phyloP scores from a whole-genome alignment of 1,140 invertebrate species.

The Chironomus striatipennis region DNA sequence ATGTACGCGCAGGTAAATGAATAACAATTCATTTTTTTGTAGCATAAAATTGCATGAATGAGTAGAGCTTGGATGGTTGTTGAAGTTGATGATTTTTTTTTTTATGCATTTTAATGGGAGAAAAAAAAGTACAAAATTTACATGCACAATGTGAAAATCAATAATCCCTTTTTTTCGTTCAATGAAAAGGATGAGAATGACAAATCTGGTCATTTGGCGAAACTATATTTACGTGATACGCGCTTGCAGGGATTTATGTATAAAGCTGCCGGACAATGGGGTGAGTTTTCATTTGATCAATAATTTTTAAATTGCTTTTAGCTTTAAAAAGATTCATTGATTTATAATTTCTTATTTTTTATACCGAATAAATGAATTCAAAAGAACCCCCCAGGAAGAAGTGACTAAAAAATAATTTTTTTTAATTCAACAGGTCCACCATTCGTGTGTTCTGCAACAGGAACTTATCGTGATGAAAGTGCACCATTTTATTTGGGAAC shows the following conservation, averaged over 20 bases:
- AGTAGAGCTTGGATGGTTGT: too few species aligned
- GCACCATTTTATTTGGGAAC: constrained; percentile 80
- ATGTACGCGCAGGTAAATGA: constrained; percentile 35
- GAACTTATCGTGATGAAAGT: constrained; percentile 59
- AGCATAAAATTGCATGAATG: too few species aligned
- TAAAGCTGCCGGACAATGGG: constrained; percentile 47
- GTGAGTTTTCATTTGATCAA: not conserved
- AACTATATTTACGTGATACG: constrained; percentile 47
- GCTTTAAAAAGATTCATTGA: too few species aligned
- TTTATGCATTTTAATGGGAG: not conserved
- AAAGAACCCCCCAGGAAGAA: too few species aligned
- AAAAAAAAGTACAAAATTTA: constrained; percentile 28
- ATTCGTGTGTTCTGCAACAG: constrained; percentile 46
- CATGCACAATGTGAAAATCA: constrained; percentile 43
- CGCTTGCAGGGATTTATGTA: constrained; percentile 52
- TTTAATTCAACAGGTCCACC: constrained; percentile 35
- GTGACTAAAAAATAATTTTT: too few species aligned
- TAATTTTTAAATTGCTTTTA: too few species aligned
- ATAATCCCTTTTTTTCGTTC: not conserved
- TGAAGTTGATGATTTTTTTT: not conserved
- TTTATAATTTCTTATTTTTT: not conserved
- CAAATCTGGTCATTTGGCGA: constrained; percentile 43
- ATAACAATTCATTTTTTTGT: not conserved
- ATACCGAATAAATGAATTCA: too few species aligned
- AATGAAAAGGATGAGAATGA: constrained; percentile 33